These are phyloP conservation scores for Clarias batrachus DNA, from an alignment of 2,113 vertebrate species.

Conservation along the genomic window DNA sequence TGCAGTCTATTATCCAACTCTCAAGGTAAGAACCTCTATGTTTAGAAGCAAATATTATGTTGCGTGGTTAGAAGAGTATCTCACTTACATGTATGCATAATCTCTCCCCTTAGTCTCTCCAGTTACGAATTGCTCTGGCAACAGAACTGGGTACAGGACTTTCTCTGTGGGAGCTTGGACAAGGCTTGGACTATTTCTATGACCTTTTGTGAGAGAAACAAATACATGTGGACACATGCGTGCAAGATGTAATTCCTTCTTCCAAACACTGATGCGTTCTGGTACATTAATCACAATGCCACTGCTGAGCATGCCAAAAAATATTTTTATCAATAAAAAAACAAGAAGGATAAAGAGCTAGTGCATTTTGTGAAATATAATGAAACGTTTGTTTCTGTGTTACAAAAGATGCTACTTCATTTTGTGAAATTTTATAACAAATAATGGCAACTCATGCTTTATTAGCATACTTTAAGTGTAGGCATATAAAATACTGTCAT, in stretches of 20 bases:
- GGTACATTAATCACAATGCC: constrained; percentile 21
- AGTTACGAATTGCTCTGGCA: constrained; percentile 84
- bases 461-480: neutral
- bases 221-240: neutral
- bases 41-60: neutral
- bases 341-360: neutral
- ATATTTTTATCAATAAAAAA: constrained; percentile 40
- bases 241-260: neutral
- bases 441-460: neutral
- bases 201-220: constrained; percentile 79
- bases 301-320: constrained; percentile 46
- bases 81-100: neutral
- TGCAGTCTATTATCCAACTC: constrained; percentile 86
- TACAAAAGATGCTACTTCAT: neutral
- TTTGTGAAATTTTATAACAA: neutral
- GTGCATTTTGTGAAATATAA: neutral
- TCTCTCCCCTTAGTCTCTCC: constrained; percentile 78
- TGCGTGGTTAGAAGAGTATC: neutral
- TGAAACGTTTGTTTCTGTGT: neutral
- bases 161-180: constrained; percentile 96
- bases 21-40: constrained; percentile 77
- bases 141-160: constrained; percentile 88
- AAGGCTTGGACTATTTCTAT: constrained; percentile 98
- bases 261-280: constrained; percentile 4
- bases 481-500: neutral